Evolutionary conservation across 23 tunicate genomes (phyloP).

Genomic region (Botrylloides violaceus): DNA sequence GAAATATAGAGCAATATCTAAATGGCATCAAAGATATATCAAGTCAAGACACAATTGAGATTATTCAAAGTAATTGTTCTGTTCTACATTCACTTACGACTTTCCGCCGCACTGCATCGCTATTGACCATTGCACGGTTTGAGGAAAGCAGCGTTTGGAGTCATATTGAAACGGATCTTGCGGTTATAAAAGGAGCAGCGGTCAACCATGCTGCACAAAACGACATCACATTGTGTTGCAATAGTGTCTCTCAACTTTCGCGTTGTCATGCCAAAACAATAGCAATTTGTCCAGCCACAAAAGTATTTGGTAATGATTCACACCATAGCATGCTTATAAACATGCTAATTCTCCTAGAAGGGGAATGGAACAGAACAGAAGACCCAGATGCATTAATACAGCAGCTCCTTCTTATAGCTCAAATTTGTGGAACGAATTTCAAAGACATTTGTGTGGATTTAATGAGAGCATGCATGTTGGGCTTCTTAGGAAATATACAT

Average conservation of each 20-base stretch:
- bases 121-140: constrained; percentile 79
- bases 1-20: constrained; percentile 70
- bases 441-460: constrained; percentile 29
- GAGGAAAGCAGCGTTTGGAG: constrained; percentile 91
- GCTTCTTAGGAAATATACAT: constrained; percentile 33
- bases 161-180: constrained; percentile 83
- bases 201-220: constrained; percentile 41
- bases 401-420: constrained; percentile 49
- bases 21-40: constrained; percentile 43
- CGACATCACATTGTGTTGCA: constrained; percentile 56
- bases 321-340: neutral
- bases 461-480: constrained; percentile 57
- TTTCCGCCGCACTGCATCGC: constrained; percentile 37
- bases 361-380: constrained; percentile 29
- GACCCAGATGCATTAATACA: constrained; percentile 51
- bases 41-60: constrained; percentile 23
- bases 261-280: constrained; percentile 30
- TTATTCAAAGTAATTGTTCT: constrained; percentile 36
- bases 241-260: constrained; percentile 74
- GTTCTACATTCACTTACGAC: constrained; percentile 49
- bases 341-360: constrained; percentile 50
- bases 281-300: neutral
- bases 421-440: constrained; percentile 44
- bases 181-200: constrained; percentile 67
- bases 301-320: constrained; percentile 25